phyloP scores from a whole-genome alignment of 37 sponge, comb jelly and placozoan species.

The Amphimedon queenslandica region DNA sequence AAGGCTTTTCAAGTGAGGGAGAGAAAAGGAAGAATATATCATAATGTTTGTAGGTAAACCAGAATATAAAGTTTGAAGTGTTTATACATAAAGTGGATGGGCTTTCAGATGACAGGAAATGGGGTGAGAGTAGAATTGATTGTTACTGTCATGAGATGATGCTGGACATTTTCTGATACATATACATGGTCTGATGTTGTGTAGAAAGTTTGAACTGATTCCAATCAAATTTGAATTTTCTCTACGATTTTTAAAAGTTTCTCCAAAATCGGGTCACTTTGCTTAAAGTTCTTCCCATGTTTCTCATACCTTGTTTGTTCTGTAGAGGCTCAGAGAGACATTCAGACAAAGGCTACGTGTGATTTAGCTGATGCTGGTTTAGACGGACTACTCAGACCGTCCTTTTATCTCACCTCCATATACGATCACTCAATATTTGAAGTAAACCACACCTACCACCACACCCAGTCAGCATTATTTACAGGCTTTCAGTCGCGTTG shows the following conservation, averaged over 20 bases:
- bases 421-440: conserved; percentile 96
- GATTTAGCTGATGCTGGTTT: conserved; percentile 83
- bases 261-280: no score
- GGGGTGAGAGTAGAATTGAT: conserved; percentile 15
- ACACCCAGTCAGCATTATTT: not conserved
- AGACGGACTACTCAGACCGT: conserved; percentile 75
- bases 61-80: conserved; percentile 92
- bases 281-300: no score
- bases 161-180: not conserved
- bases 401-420: conserved; percentile 91
- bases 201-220: no score
- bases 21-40: not conserved
- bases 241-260: no score
- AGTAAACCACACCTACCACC: conserved; percentile 6
- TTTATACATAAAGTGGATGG: conserved; percentile 98
- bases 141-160: no score
- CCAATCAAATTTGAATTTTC: no score
- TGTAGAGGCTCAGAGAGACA: conserved; percentile 80
- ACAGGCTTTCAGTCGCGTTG: conserved; percentile 88
- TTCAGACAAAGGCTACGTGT: conserved; percentile 73
- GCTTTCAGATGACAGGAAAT: conserved; percentile 62
- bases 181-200: not conserved
- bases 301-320: no score
- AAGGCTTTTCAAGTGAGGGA: conserved; percentile 69
- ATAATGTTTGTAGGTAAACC: conserved; percentile 54